phyloP scores from a whole-genome alignment of 2,888 invertebrate species.

The Protophormia terraenovae region DNA sequence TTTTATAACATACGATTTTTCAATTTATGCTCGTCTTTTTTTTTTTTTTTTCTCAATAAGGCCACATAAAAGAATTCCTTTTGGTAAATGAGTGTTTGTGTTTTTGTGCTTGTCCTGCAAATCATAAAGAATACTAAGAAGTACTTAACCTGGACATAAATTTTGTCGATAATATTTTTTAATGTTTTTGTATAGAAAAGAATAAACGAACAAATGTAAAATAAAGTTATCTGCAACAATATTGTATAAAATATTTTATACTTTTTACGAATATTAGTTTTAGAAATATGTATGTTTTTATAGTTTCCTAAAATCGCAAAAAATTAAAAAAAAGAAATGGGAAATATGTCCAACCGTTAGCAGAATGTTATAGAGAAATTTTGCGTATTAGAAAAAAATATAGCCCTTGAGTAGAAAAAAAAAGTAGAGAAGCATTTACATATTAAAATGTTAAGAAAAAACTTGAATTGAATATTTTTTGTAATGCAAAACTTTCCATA shows the following conservation, averaged over 20 bases:
- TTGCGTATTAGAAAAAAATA: constrained; percentile 7
- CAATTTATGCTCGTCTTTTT: constrained; percentile 21
- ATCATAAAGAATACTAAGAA: constrained; percentile 54
- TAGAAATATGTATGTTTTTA: constrained; percentile 41
- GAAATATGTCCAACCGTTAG: constrained; percentile 27
- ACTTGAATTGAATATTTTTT: not conserved
- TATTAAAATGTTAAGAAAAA: constrained; percentile 7
- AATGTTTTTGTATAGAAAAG: constrained; percentile 53
- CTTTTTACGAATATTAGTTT: constrained; percentile 17
- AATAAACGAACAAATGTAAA: not conserved
- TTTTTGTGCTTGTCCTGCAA: constrained; percentile 29
- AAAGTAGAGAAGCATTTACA: constrained; percentile 9
- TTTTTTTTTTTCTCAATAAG: not conserved
- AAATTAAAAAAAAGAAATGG: not conserved
- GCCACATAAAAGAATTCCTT: constrained; percentile 53
- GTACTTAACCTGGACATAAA: constrained; percentile 66
- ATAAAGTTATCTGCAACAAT: constrained; percentile 54
- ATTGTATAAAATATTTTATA: constrained; percentile 25
- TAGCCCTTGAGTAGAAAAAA: not conserved
- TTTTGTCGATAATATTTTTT: constrained; percentile 64
- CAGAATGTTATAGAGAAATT: constrained; percentile 14
- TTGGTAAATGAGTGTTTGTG: not conserved
- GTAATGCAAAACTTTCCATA: constrained; percentile 28
- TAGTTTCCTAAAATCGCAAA: constrained; percentile 62
- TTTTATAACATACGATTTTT: constrained; percentile 42